A percentile compares a stretch with the other conserved stretches of the same genome.
Evolutionary conservation across 2,797 vertebrate genomes (phyloP).

Genomic region (Stomatorhinus walkeri): DNA sequence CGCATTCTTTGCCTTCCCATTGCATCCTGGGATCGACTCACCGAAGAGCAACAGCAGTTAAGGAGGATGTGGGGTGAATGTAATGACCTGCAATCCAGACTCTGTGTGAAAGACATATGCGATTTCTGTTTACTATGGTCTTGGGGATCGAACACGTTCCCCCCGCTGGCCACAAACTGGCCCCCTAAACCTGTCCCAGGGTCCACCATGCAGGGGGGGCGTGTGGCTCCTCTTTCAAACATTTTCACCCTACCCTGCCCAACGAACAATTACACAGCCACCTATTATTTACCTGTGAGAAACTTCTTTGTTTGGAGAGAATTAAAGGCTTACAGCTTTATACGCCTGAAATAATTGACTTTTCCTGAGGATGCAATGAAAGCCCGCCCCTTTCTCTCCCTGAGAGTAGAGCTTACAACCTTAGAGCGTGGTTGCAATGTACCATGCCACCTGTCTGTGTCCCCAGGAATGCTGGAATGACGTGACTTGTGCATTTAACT

Average conservation of each 20-base stretch:
- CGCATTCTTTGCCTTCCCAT: not conserved
- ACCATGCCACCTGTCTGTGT: not conserved
- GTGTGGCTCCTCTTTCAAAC: not conserved
- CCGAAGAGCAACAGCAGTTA: not conserved
- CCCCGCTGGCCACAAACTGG: not conserved
- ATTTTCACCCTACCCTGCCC: not conserved
- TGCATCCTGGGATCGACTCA: not conserved
- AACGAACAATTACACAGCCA: not conserved
- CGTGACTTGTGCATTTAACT: not conserved
- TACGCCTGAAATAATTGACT: not conserved
- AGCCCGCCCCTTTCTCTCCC: not conserved
- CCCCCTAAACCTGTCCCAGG: not conserved
- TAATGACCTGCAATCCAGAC: not conserved
- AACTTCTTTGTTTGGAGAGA: not conserved
- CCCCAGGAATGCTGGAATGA: not conserved
- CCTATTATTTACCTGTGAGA: not conserved
- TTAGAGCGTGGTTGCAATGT: not conserved
- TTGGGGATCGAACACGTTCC: not conserved
- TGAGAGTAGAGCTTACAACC: not conserved
- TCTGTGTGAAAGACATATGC: not conserved
- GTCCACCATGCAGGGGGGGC: not conserved
- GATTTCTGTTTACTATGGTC: not conserved
- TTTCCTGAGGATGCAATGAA: not conserved
- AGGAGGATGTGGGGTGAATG: not conserved
- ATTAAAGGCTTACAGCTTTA: conserved; percentile 8